Percentiles rank a stretch among this genome's conserved stretches.
These are phyloP conservation scores for Busseola fusca DNA, from an alignment of 2,888 invertebrate species.

Conservation along the genomic window DNA sequence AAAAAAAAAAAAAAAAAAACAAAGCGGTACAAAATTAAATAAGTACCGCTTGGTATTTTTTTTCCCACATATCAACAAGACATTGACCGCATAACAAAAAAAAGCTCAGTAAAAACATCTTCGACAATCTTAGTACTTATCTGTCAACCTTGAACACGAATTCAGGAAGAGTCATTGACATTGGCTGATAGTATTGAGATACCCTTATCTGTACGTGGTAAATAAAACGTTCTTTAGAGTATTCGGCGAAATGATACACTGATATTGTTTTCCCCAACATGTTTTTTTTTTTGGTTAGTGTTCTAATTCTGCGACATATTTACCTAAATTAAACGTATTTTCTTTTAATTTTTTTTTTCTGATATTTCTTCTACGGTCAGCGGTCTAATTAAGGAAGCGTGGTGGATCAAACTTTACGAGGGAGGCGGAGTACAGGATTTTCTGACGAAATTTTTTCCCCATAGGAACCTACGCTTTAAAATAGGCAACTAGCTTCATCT, in stretches of 20 bases:
- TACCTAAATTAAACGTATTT: no score
- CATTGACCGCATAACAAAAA: conserved; percentile 16
- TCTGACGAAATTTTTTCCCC: not conserved
- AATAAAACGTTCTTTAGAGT: conserved; percentile 15
- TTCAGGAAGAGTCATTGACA: conserved; percentile 41
- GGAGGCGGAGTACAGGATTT: not conserved
- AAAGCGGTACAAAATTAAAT: not conserved
- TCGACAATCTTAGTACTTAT: not conserved
- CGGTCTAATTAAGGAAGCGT: not conserved
- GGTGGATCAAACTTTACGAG: not conserved
- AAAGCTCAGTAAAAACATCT: conserved; percentile 1
- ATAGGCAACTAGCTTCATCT: not conserved
- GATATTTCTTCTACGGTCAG: not conserved
- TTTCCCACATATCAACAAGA: conserved; percentile 5
- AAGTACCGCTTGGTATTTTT: not conserved
- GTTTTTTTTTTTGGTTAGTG: no score
- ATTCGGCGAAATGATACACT: not conserved
- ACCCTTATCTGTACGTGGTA: conserved; percentile 48
- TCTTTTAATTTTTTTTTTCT: no score
- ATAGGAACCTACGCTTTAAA: not conserved
- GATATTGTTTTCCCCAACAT: no score
- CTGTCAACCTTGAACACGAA: conserved; percentile 22
- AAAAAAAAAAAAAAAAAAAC: no score
- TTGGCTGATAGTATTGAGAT: conserved; percentile 34
- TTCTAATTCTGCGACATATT: no score